Evolutionary conservation across 2,113 vertebrate species (phyloP), one percentile per base, ranked within the genome.

Genomic region (Rhizomys pruinosus): DNA sequence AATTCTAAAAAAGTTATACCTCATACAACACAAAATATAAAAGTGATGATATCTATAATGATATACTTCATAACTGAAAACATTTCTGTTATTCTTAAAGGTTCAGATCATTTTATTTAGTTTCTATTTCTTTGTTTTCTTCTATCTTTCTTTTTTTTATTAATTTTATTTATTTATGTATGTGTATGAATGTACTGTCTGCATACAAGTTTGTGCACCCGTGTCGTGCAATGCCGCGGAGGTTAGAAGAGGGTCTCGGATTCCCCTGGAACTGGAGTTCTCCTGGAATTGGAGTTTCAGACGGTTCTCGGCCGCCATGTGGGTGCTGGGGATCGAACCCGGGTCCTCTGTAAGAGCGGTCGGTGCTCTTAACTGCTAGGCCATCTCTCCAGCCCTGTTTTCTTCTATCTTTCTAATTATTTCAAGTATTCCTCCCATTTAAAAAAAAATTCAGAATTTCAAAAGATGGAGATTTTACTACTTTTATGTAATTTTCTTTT

Each of bases 141-240:
- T 89, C 4, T 90, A 37, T 7, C 27, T 79, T 94, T 96, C 22
- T 12, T n/a, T n/a, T n/a, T n/a, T n/a, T n/a, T n/a, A n/a, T n/a
- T n/a, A n/a, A n/a, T n/a, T n/a, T n/a, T n/a, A n/a, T n/a, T n/a
- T n/a, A n/a, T n/a, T n/a, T n/a, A n/a, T n/a, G n/a, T n/a, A n/a
- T n/a, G n/a, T n/a, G 12, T 20, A n/a, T n/a, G 7, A 15, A 47
- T 32, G 19, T n/a, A n/a, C n/a, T n/a, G n/a, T n/a, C n/a, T n/a
- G n/a, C n/a, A n/a, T n/a, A n/a, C n/a, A n/a, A n/a, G n/a, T n/a
- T n/a, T n/a, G n/a, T n/a, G n/a, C n/a, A n/a, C n/a, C n/a, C n/a
- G n/a, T n/a, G n/a, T n/a, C n/a, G n/a, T n/a, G n/a, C n/a, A n/a
- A n/a, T n/a, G n/a, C n/a, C n/a, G n/a, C n/a, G n/a, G n/a, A n/a